Base-by-base conservation (phyloP, 2,888 invertebrate genomes). In the Iselma pallidipennis region DNA sequence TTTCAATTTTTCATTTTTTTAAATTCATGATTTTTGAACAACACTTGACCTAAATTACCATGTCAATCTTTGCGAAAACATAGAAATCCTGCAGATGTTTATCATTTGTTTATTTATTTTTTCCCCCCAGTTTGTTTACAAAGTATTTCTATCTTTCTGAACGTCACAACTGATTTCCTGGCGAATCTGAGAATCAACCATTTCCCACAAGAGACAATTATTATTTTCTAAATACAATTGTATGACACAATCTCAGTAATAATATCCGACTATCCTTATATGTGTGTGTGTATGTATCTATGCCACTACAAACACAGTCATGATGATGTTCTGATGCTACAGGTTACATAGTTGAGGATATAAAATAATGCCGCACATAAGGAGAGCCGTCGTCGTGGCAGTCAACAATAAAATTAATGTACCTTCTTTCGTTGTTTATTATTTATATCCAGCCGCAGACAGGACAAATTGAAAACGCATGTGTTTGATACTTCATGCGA, bases 381-480 rank as follows among this genome's bases (percentile, higher is more conserved):
- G 31, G 54, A 49, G 51, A 55, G 31, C 45, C 54, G 63, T 59
- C 55, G 28, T 50, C 67, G 72, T 16, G 16, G 37, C 37, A 37
- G 37, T 66, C 64, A 71, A 74, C 72, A 73, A 65, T 70, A 71
- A 73, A 73, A 74, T 76, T 72, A 74, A 75, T 74, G 74, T 68
- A 55, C 57, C 55, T 55, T 60, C 62, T 57, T 68, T 69, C 64
- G 59, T 66, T 66, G 67, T 74, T 68, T 75, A 75, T 74, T 73
- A 76, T 76, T 74, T 75, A 75, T 70, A 70, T 64, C 31, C 55
- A 49, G 33, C 61, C 66, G 70, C 69, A 69, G 71, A 59, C 71
- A 66, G 66, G 71, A 74, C 74, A 76, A 75, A 75, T 76, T 75
- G 74, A 73, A 75, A 71, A 72, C 67, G 71, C 68, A 73, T 73